phyloP scores from a whole-genome alignment of 2,888 invertebrate species.

The Megamerina dolium region DNA sequence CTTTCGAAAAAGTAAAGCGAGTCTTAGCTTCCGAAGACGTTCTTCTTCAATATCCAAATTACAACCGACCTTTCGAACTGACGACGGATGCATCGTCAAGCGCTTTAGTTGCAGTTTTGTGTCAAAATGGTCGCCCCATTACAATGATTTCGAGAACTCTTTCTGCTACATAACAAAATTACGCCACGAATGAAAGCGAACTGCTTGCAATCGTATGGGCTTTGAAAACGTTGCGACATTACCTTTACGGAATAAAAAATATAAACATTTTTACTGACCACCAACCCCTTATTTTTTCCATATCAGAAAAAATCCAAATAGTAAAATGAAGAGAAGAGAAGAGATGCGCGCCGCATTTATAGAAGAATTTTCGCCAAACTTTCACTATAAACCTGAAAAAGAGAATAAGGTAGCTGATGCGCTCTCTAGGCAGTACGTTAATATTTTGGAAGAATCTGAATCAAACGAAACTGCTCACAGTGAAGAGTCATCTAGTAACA shows the following conservation, averaged over 20 bases:
- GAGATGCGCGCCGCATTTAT: no score
- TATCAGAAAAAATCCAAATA: constrained; percentile 20
- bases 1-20: constrained; percentile 12
- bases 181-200: constrained; percentile 19
- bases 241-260: constrained; percentile 32
- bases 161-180: constrained; percentile 14
- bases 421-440: no score
- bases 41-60: constrained; percentile 10
- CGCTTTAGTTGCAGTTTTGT: constrained; percentile 17
- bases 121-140: constrained; percentile 15
- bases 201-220: constrained; percentile 12
- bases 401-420: not conserved
- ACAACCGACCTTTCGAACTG: constrained; percentile 10
- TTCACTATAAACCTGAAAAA: not conserved
- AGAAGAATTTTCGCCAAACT: constrained; percentile 17
- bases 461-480: no score
- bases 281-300: constrained; percentile 16
- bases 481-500: no score
- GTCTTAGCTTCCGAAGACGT: constrained; percentile 13
- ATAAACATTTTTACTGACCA: constrained; percentile 18
- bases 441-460: no score
- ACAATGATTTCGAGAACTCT: constrained; percentile 19
- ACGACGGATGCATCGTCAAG: constrained; percentile 14
- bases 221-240: constrained; percentile 36
- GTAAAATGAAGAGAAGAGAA: constrained; percentile 18